A percentile compares a stretch with the other conserved stretches of the same genome.
Evolutionary conservation across 2,113 vertebrate genomes (phyloP).

Genomic region (Dissostichus mawsoni): DNA sequence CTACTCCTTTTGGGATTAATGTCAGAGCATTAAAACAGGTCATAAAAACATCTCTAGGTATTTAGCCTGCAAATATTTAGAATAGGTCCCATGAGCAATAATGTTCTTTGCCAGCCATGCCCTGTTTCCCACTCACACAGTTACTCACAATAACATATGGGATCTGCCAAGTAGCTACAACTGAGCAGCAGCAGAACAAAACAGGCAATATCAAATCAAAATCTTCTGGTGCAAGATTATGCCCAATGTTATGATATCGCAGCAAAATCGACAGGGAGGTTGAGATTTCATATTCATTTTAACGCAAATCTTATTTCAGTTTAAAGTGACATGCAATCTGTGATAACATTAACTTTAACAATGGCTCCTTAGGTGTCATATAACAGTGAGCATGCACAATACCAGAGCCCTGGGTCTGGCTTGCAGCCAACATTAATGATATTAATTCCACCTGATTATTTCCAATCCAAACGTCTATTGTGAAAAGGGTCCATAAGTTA

Average conservation of each 20-base stretch:
- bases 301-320: not conserved
- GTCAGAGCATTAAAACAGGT: not conserved
- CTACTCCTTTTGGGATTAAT: conserved; percentile 4
- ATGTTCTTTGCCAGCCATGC: conserved; percentile 1
- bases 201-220: not conserved
- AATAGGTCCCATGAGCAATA: conserved; percentile 21
- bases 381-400: not conserved
- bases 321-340: not conserved
- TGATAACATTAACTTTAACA: not conserved
- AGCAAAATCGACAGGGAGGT: not conserved
- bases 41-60: conserved; percentile 23
- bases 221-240: not conserved
- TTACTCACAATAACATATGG: conserved; percentile 12
- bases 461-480: not conserved
- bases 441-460: not conserved
- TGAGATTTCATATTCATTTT: not conserved
- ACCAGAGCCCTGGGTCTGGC: not conserved
- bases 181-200: not conserved
- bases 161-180: conserved; percentile 6
- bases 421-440: not conserved
- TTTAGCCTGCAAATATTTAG: conserved; percentile 39
- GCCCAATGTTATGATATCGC: not conserved
- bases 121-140: conserved; percentile 24
- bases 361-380: not conserved
- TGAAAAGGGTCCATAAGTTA: not conserved